phyloP scores from a whole-genome alignment of 2,113 vertebrate genomes.

The Festucalex cinctus region DNA sequence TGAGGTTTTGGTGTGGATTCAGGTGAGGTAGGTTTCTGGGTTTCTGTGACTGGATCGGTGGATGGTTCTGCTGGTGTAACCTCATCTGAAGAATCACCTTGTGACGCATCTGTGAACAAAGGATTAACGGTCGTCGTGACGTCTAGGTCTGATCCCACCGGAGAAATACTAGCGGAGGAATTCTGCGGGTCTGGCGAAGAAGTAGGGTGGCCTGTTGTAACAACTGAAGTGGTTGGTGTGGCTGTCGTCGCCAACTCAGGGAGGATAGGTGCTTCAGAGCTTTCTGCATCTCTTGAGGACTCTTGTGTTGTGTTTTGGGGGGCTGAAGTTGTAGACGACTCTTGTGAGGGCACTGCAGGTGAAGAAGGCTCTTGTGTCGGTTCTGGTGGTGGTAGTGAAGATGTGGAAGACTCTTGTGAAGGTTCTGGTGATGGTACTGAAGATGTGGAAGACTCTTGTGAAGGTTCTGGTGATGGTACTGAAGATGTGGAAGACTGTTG shows the following conservation, averaged over 20 bases:
- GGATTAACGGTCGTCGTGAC: neutral
- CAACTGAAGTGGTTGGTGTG: neutral
- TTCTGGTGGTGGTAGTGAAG: neutral
- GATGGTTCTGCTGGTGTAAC: constrained; percentile 4
- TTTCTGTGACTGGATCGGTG: neutral
- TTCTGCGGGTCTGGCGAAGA: constrained; percentile 6
- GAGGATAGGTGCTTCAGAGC: neutral
- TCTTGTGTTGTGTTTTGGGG: neutral
- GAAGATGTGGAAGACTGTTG: neutral
- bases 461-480: neutral
- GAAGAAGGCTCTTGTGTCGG: neutral
- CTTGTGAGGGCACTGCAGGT: neutral
- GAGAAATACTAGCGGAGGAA: constrained; percentile 2
- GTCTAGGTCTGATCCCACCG: neutral
- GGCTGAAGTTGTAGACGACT: neutral
- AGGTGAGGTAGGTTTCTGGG: constrained; percentile 2
- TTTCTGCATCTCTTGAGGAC: constrained; percentile 4
- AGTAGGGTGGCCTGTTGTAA: neutral
- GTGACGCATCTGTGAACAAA: neutral
- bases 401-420: neutral
- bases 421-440: neutral
- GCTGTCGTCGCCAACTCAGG: neutral
- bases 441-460: neutral
- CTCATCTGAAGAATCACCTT: neutral
- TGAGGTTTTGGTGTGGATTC: constrained; percentile 28